A percentile compares a stretch with the other conserved stretches of the same genome.
phyloP scores from a whole-genome alignment of 92 coral and sea anemone genomes.

The Palythoa grandiflora region DNA sequence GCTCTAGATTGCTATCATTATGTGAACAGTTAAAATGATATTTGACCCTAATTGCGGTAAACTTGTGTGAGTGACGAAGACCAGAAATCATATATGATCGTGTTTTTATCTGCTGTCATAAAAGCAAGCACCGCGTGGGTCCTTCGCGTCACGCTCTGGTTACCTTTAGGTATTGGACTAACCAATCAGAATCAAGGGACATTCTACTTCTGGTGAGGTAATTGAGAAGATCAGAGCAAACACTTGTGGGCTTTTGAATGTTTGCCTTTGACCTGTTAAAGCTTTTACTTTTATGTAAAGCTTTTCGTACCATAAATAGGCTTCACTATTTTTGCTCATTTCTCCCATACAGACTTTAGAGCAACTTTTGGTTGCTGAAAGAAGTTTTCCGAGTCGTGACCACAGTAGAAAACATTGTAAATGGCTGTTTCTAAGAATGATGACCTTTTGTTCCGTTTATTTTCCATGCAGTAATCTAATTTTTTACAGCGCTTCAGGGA shows the following conservation, averaged over 20 bases:
- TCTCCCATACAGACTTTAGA: neutral
- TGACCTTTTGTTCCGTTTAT: slow-evolving; percentile 48
- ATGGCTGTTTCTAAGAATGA: slow-evolving; percentile 8
- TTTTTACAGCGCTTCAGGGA: slow-evolving; percentile 36
- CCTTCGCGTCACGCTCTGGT: slow-evolving; percentile 22
- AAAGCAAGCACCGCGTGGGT: slow-evolving; percentile 44
- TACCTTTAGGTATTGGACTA: neutral
- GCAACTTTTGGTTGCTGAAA: neutral
- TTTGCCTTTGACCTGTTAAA: slow-evolving; percentile 7
- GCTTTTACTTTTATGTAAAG: neutral
- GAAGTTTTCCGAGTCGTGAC: slow-evolving; percentile 29
- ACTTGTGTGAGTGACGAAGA: slow-evolving; percentile 33
- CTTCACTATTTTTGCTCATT: neutral
- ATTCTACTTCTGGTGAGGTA: slow-evolving; percentile 29
- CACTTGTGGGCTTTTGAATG: slow-evolving; percentile 30
- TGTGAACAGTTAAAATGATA: slow-evolving; percentile 69
- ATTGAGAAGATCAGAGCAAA: slow-evolving; percentile 23
- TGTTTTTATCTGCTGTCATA: slow-evolving; percentile 32
- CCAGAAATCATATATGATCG: slow-evolving; percentile 13
- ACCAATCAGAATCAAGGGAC: slow-evolving; percentile 16
- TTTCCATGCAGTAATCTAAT: slow-evolving; percentile 43
- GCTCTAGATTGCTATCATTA: slow-evolving; percentile 62
- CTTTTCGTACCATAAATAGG: neutral
- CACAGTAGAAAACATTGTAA: slow-evolving; percentile 1
- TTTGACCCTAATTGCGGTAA: slow-evolving; percentile 67